phyloP scores from a whole-genome alignment of 2,888 invertebrate species.

The Alentia gelatinosa region DNA sequence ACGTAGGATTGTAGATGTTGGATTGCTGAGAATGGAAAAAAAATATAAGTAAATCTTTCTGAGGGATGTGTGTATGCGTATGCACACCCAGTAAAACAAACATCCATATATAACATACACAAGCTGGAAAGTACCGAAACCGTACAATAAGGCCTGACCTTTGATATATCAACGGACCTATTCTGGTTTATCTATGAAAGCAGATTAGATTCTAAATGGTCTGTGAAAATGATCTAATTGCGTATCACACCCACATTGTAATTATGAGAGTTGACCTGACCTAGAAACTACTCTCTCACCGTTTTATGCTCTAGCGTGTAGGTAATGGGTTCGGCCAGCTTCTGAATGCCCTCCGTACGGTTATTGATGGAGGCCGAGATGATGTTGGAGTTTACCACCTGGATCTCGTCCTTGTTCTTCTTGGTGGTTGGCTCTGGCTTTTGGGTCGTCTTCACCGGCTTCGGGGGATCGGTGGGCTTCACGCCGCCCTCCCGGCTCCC shows the following conservation, averaged over 20 bases:
- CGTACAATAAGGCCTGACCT: too few relatives aligned
- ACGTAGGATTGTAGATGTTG: conserved; percentile 67
- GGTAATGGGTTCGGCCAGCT: conserved; percentile 86
- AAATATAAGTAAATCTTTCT: background rate
- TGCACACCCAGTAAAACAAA: too few relatives aligned
- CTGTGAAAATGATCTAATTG: too few relatives aligned
- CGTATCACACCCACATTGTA: too few relatives aligned
- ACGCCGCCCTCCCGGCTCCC: background rate
- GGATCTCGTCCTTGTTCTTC: conserved; percentile 17
- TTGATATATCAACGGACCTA: too few relatives aligned
- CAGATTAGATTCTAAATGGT: too few relatives aligned
- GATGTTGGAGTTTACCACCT: conserved; percentile 72
- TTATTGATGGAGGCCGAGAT: conserved; percentile 75
- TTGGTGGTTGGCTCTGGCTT: background rate
- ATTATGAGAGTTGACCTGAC: too few relatives aligned
- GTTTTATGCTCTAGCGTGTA: conserved; percentile 88
- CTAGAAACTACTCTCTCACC: too few relatives aligned
- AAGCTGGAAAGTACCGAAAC: too few relatives aligned
- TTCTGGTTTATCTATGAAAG: too few relatives aligned
- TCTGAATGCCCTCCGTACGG: conserved; percentile 59
- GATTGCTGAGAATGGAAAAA: conserved; percentile 56
- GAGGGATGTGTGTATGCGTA: too few relatives aligned
- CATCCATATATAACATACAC: too few relatives aligned
- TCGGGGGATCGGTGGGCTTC: background rate
- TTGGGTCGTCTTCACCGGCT: background rate